Percentiles rank a stretch among this genome's conserved stretches.
Conservation (phyloP, 2,888 invertebrate species). For the Anaspis maculata region DNA sequence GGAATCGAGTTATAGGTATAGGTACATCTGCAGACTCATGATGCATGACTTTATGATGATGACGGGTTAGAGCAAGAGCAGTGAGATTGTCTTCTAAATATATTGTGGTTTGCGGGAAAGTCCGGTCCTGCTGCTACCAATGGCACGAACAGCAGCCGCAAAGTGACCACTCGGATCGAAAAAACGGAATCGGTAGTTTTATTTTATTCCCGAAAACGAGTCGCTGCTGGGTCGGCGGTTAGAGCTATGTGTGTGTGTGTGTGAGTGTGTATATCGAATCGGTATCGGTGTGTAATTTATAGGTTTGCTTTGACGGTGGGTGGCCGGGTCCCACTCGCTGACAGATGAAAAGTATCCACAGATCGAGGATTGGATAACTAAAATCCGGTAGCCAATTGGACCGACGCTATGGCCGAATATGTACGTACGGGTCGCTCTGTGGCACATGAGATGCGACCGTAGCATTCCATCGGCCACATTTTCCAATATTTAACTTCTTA, state of each 20-base stretch:
- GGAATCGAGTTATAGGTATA: no score
- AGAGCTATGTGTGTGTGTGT: no score
- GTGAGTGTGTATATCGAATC: conserved; percentile 27
- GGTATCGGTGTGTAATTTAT: conserved; percentile 40
- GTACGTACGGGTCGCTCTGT: no score
- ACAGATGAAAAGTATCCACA: conserved; percentile 45
- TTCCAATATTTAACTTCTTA: neutral
- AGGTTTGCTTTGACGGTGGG: conserved; percentile 40
- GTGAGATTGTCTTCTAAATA: no score
- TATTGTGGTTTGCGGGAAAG: no score
- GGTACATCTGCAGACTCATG: no score
- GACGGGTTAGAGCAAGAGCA: no score
- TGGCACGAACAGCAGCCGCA: no score
- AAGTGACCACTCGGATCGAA: no score
- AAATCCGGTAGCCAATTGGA: conserved; percentile 44
- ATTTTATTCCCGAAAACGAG: conserved; percentile 35
- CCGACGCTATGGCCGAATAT: conserved; percentile 35
- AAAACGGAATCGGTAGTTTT: conserved; percentile 25
- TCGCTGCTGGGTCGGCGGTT: conserved; percentile 17
- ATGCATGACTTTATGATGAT: no score
- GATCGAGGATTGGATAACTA: conserved; percentile 44
- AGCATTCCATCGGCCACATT: neutral
- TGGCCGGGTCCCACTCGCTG: conserved; percentile 39
- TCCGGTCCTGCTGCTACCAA: no score
- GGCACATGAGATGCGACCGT: neutral